Conservation (phyloP, 2,888 invertebrate species). For the Ischnura elegans region DNA sequence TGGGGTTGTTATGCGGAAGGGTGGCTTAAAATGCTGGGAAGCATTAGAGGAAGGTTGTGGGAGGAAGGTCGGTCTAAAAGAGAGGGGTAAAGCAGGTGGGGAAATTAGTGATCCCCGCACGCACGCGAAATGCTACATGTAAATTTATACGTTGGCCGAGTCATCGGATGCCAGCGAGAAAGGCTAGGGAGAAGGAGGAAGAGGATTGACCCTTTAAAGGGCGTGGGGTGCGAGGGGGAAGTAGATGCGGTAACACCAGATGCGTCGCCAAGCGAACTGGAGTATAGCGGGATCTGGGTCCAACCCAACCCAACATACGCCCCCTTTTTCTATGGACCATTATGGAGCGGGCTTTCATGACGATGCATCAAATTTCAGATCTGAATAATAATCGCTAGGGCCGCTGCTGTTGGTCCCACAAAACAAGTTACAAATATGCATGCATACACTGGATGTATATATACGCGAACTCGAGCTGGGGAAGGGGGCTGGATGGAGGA, state of each 20-base stretch:
- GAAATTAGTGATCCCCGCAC: conserved; percentile 49
- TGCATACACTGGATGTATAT: background rate
- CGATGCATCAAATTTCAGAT: conserved; percentile 59
- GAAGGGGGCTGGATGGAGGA: background rate
- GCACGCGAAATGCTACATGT: conserved; percentile 46
- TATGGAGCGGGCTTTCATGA: conserved; percentile 17
- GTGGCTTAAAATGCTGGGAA: no score
- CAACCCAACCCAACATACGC: background rate
- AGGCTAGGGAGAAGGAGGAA: conserved; percentile 40
- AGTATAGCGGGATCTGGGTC: background rate
- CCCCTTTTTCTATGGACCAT: background rate
- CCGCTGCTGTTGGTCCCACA: background rate
- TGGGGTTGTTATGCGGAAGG: no score
- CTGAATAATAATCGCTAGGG: conserved; percentile 50
- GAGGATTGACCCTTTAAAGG: conserved; percentile 29
- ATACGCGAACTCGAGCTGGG: background rate
- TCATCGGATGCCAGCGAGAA: conserved; percentile 58
- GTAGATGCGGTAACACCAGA: background rate
- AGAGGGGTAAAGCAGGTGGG: conserved; percentile 18
- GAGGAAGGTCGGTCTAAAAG: background rate
- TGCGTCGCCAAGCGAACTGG: conserved; percentile 30
- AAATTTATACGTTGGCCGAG: conserved; percentile 50
- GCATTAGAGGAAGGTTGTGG: background rate
- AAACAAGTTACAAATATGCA: conserved; percentile 47
- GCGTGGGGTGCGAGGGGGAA: background rate